Evolutionary conservation across 2,113 vertebrate genomes (phyloP), one percentile per base, ranked within the genome.

Genomic region (Jaculus jaculus): DNA sequence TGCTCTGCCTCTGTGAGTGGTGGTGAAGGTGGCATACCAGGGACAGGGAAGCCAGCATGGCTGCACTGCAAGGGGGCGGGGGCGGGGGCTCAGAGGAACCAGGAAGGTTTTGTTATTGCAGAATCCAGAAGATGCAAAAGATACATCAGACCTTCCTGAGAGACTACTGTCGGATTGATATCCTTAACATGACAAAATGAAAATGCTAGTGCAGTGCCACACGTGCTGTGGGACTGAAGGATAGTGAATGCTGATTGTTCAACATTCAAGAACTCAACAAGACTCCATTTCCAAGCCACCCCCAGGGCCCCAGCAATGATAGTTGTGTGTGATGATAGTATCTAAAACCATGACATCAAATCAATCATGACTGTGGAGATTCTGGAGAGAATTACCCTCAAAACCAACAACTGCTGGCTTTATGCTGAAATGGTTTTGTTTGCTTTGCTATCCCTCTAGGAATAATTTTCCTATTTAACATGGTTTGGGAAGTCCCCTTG

Each of bases 61-160:
- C 30, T 21, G 16, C 58, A 72, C 39, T 34, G 18, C 23, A 69
- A 7, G n/a, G 6, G 30, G 20, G n/a, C n/a, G n/a, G n/a, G n/a
- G n/a, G n/a, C n/a, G n/a, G 12, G 68, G 73, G 15, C 24, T 66
- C 7, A 0, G 69, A 23, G 9, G 34, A 72, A 13, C 16, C 42
- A 71, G 71, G 42, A 65, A 15, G 51, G 60, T 74, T 66, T 12
- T 60, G 72, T 37, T 71, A 60, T 34, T 32, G 82, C 3, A 24
- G 78, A 91, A 87, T 85, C 30, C 75, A 90, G 83, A 93, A 72
- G n/a, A 84, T 15, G 15, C 15, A 28, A 74, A 74, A 80, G 60
- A 65, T 1, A 1, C 17, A 47, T 7, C 3, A 24, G 11, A 61
- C 30, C 18, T 83, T 74, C 32, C 51, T 42, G 51, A 77, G 87